These are phyloP conservation scores for Scylla paramamosain DNA, from an alignment of 1,140 invertebrate genomes.

Conservation along the genomic window DNA sequence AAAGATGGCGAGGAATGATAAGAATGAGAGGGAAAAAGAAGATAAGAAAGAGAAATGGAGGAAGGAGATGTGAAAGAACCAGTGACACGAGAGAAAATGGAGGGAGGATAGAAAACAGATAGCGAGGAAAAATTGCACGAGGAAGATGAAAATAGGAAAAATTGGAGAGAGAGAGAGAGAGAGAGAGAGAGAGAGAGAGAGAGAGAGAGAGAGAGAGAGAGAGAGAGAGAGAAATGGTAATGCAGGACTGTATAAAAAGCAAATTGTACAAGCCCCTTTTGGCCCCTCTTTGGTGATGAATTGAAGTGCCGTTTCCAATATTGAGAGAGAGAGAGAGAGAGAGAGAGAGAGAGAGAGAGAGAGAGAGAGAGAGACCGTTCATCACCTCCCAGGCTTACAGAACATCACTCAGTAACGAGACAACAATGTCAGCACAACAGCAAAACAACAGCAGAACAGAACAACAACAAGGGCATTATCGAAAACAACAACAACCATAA, in stretches of 20 bases:
- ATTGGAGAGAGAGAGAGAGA: too few species aligned
- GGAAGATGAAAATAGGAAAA: too few species aligned
- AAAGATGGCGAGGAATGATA: too few species aligned
- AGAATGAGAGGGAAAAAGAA: too few species aligned
- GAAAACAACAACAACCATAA: neutral
- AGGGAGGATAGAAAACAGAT: too few species aligned
- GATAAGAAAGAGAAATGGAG: too few species aligned
- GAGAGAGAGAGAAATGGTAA: conserved; percentile 15
- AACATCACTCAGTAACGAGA: too few species aligned
- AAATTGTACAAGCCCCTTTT: neutral
- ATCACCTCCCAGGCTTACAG: too few species aligned
- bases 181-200: neutral
- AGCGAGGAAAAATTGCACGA: too few species aligned
- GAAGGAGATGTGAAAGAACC: too few species aligned
- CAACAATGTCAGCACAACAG: neutral
- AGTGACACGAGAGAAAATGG: too few species aligned
- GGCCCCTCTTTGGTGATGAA: neutral
- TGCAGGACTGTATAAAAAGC: neutral
- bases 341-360: conserved; percentile 3
- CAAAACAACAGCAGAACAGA: neutral
- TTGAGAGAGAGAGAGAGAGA: neutral
- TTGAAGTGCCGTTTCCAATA: neutral
- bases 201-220: conserved; percentile 21
- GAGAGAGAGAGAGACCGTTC: neutral
- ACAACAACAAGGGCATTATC: neutral